phyloP scores from a whole-genome alignment of 2,888 invertebrate species.

The Ligdia adustata region DNA sequence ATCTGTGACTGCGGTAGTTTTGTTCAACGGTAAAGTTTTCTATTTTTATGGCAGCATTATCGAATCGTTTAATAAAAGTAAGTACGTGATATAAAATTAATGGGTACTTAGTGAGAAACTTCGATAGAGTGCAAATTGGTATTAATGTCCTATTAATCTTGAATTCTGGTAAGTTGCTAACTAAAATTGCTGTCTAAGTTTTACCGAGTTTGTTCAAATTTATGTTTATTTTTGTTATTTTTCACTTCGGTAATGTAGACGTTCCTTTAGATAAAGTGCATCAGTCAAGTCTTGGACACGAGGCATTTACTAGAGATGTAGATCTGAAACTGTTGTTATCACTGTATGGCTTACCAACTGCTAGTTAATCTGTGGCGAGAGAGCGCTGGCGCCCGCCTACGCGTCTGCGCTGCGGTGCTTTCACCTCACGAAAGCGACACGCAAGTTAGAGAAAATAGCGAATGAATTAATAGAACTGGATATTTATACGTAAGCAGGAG shows the following conservation, averaged over 20 bases:
- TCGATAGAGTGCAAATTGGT: constrained; percentile 9
- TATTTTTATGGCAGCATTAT: constrained; percentile 19
- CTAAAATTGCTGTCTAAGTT: no score
- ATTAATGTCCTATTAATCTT: constrained; percentile 1
- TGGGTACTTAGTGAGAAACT: constrained; percentile 1
- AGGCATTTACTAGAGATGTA: constrained; percentile 7
- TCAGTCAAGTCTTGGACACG: constrained; percentile 21
- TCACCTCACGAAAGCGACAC: constrained; percentile 54
- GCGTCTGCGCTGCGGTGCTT: constrained; percentile 54
- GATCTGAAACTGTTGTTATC: no score
- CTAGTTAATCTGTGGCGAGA: constrained; percentile 23
- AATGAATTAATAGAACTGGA: constrained; percentile 12
- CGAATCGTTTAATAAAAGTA: constrained; percentile 14
- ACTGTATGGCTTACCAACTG: constrained; percentile 4
- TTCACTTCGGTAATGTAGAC: no score
- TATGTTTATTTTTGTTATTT: no score
- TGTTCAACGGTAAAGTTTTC: constrained; percentile 12
- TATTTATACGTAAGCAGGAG: not conserved
- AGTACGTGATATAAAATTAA: constrained; percentile 9
- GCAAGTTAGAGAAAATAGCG: constrained; percentile 34
- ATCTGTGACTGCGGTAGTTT: constrained; percentile 2
- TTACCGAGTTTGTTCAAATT: no score
- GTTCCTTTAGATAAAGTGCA: no score
- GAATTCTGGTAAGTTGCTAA: no score
- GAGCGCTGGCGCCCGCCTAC: constrained; percentile 51